Conservation (phyloP, 2,888 invertebrate species). For the Dasysyrphus albostriatus region DNA sequence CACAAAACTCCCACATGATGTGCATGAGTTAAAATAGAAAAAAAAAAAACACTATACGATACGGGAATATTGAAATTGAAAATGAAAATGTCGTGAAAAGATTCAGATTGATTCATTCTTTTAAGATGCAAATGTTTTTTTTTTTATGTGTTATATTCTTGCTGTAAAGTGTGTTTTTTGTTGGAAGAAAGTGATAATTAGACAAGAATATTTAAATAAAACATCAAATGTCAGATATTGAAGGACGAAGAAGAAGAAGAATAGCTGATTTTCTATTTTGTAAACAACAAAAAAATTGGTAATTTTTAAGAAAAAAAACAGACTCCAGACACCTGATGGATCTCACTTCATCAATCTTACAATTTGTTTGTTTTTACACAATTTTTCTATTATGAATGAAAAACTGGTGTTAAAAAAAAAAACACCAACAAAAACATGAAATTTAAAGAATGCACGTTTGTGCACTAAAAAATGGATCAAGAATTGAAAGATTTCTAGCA, state of each 20-base stretch:
- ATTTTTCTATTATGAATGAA: slow-evolving; percentile 22
- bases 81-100: slow-evolving; percentile 62
- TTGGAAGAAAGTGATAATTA: slow-evolving; percentile 50
- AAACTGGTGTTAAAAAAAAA: slow-evolving; percentile 3
- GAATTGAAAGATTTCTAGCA: background rate
- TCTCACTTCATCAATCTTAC: slow-evolving; percentile 34
- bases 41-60: slow-evolving; percentile 3
- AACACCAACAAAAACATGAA: background rate
- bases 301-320: background rate
- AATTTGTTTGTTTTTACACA: slow-evolving; percentile 25
- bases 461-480: background rate
- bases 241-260: slow-evolving; percentile 27
- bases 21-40: background rate
- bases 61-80: slow-evolving; percentile 43
- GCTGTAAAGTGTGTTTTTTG: slow-evolving; percentile 39
- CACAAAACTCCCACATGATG: slow-evolving; percentile 15
- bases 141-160: background rate
- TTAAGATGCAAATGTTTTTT: slow-evolving; percentile 1
- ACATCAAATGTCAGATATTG: background rate
- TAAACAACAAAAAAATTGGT: slow-evolving; percentile 37
- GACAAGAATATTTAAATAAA: slow-evolving; percentile 23
- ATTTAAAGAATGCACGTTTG: background rate
- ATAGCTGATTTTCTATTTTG: slow-evolving; percentile 7
- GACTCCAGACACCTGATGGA: slow-evolving; percentile 49
- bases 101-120: slow-evolving; percentile 57